A percentile compares a stretch with the other conserved stretches of the same genome.
Evolutionary conservation across 2,113 vertebrate genomes (phyloP).

Genomic region (Oxygymnocypris stewartii): DNA sequence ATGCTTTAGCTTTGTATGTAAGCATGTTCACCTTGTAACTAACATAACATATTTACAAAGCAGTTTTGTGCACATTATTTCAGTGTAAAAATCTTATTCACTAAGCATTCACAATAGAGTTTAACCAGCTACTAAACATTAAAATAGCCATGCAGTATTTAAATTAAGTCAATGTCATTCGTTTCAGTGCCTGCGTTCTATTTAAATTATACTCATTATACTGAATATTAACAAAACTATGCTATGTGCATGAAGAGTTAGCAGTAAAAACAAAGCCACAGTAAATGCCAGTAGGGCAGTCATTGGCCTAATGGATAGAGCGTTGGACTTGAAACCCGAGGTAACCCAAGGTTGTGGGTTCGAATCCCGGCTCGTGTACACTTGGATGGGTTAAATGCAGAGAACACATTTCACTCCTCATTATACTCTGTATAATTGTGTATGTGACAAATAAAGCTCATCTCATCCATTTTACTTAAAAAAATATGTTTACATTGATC

Average conservation of each 20-base stretch:
- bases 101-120: background rate
- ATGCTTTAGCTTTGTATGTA: background rate
- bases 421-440: too few species aligned
- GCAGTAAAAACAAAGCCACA: background rate
- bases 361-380: too few species aligned
- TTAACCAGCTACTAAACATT: background rate
- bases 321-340: too few species aligned
- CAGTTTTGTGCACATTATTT: background rate
- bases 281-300: too few species aligned
- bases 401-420: too few species aligned
- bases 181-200: background rate
- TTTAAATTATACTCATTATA: slow-evolving; percentile 1
- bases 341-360: too few species aligned
- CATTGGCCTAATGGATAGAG: too few species aligned
- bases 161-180: background rate
- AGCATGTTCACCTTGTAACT: background rate
- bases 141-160: background rate
- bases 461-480: background rate
- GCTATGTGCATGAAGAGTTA: background rate
- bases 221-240: slow-evolving; percentile 1
- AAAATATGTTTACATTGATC: background rate
- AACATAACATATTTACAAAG: background rate
- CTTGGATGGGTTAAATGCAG: too few species aligned
- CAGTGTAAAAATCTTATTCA: background rate
- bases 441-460: too few species aligned